Conservation (phyloP, 1,140 invertebrate genomes). For the Phthorimaea operculella region DNA sequence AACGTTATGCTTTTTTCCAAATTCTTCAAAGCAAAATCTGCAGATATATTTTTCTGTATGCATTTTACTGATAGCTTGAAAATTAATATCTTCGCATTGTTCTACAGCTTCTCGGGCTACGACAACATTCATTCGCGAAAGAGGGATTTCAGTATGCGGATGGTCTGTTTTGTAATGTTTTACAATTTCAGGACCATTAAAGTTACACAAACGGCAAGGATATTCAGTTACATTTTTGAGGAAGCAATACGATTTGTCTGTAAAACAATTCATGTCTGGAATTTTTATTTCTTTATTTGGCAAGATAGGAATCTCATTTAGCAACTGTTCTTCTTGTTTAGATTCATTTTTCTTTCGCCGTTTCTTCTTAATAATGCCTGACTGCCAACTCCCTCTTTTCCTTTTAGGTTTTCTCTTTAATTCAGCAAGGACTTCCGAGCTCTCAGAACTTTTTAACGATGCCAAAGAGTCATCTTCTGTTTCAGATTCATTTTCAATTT, state of each 20-base stretch:
- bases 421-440: constrained; percentile 30
- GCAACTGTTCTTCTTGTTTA: constrained; percentile 10
- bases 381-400: constrained; percentile 38
- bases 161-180: constrained; percentile 74
- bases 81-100: constrained; percentile 45
- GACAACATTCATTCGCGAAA: constrained; percentile 68
- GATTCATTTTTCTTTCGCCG: constrained; percentile 36
- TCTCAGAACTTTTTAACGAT: constrained; percentile 39
- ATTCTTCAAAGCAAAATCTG: constrained; percentile 67
- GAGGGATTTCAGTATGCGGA: constrained; percentile 72
- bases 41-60: constrained; percentile 43
- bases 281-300: constrained; percentile 12
- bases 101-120: constrained; percentile 58
- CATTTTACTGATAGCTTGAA: constrained; percentile 38
- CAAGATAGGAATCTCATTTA: constrained; percentile 6
- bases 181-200: constrained; percentile 71
- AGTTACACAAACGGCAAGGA: constrained; percentile 70
- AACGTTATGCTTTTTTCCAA: constrained; percentile 30
- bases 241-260: constrained; percentile 56
- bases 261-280: constrained; percentile 41
- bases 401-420: constrained; percentile 44
- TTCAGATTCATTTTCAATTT: constrained; percentile 30
- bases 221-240: constrained; percentile 44
- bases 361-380: constrained; percentile 40
- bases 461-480: constrained; percentile 37